Evolutionary conservation across 2,797 vertebrate genomes (phyloP).

Genomic region (Fratercula arctica): DNA sequence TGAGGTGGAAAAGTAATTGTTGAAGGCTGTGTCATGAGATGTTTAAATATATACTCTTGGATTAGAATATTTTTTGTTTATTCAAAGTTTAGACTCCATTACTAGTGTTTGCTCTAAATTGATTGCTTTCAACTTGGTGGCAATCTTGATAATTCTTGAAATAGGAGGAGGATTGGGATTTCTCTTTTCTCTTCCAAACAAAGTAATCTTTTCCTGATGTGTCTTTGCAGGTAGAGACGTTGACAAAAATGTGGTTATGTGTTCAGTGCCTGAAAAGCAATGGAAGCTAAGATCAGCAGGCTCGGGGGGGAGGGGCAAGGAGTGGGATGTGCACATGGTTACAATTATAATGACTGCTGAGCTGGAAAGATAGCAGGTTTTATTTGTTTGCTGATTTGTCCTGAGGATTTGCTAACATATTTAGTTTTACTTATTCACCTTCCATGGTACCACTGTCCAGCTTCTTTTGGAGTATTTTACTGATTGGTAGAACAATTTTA

Average conservation of each 20-base stretch:
- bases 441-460: neutral
- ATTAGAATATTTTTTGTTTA: neutral
- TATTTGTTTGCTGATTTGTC: neutral
- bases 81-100: neutral
- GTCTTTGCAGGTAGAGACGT: neutral
- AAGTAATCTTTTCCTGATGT: neutral
- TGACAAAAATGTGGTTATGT: neutral
- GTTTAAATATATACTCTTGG: neutral
- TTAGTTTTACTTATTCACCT: neutral
- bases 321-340: neutral
- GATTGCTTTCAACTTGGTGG: neutral
- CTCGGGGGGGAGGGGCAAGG: neutral
- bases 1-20: neutral
- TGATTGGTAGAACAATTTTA: neutral
- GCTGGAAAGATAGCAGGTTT: neutral
- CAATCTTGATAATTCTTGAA: neutral
- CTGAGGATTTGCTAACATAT: neutral
- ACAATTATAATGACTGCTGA: neutral
- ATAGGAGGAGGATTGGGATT: neutral
- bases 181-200: neutral
- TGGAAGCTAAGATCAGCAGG: neutral
- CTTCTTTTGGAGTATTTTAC: neutral
- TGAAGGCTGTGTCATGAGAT: neutral
- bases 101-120: neutral
- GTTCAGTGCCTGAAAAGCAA: neutral